These are phyloP conservation scores for Lypha dubia DNA, from an alignment of 2,888 invertebrate genomes.

Conservation along the genomic window DNA sequence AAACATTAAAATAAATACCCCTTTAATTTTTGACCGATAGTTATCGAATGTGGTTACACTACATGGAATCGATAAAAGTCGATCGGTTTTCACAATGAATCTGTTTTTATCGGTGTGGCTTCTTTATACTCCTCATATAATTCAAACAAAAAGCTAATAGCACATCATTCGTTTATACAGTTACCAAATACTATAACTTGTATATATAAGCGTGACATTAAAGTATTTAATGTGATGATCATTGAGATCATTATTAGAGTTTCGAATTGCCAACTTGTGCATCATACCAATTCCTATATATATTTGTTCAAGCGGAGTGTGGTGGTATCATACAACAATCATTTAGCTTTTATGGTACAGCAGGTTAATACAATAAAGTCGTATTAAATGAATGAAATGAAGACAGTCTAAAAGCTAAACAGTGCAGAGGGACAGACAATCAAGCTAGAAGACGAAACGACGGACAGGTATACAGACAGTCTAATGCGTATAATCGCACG, in stretches of 20 bases:
- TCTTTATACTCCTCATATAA: no score
- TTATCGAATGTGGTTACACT: no score
- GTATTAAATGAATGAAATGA: conserved; percentile 61
- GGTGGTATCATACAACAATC: conserved; percentile 64
- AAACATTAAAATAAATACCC: no score
- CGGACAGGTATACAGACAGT: conserved; percentile 36
- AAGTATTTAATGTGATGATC: conserved; percentile 12
- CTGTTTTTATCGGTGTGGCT: no score
- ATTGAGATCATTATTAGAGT: conserved; percentile 59
- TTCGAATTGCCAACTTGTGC: conserved; percentile 38
- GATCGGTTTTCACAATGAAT: no score
- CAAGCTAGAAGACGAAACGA: conserved; percentile 15
- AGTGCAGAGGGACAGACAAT: conserved; percentile 46
- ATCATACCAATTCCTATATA: conserved; percentile 24
- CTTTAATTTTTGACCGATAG: no score
- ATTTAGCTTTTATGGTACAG: conserved; percentile 71
- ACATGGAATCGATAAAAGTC: no score
- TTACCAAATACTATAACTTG: no score
- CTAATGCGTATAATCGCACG: conserved; percentile 51
- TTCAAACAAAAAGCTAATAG: no score
- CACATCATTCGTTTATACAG: no score
- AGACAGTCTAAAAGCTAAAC: conserved; percentile 43
- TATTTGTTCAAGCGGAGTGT: conserved; percentile 15
- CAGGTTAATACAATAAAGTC: conserved; percentile 69
- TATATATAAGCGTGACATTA: not conserved